Conservation (phyloP, 2,888 invertebrate species). For the Drosophila maculinotata region DNA sequence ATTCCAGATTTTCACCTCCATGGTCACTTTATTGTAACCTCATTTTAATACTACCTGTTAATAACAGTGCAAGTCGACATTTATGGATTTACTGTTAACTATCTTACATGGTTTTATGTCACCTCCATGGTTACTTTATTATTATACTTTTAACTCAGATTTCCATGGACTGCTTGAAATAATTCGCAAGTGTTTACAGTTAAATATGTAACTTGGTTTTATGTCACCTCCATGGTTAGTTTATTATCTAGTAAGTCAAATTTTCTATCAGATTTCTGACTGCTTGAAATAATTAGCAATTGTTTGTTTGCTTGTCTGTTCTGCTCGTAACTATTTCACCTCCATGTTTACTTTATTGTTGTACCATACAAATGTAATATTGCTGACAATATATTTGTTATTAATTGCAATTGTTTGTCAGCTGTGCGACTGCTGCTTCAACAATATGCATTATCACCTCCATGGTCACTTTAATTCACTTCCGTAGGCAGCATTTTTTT, state of each 20-base stretch:
- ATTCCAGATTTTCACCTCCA: neutral
- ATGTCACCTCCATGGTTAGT: neutral
- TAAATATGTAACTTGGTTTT: neutral
- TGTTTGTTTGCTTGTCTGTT: neutral
- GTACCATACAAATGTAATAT: no score
- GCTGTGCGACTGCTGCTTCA: no score
- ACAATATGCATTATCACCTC: slow-evolving; percentile 14
- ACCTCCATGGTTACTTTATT: neutral
- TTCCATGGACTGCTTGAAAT: no score
- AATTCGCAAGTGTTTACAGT: no score
- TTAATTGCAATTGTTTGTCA: no score
- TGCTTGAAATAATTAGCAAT: no score
- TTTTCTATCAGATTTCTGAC: no score
- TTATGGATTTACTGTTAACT: neutral
- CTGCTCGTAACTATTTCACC: neutral
- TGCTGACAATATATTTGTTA: no score
- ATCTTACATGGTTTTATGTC: neutral
- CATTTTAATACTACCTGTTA: no score
- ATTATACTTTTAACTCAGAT: no score
- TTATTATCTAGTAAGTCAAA: no score
- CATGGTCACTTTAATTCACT: slow-evolving; percentile 19
- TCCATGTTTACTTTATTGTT: neutral
- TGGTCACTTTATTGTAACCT: neutral
- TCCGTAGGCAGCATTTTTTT: slow-evolving; percentile 19
- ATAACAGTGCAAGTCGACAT: no score